Conservation (phyloP, 2,888 invertebrate species). For the Palloptera scutellata region DNA sequence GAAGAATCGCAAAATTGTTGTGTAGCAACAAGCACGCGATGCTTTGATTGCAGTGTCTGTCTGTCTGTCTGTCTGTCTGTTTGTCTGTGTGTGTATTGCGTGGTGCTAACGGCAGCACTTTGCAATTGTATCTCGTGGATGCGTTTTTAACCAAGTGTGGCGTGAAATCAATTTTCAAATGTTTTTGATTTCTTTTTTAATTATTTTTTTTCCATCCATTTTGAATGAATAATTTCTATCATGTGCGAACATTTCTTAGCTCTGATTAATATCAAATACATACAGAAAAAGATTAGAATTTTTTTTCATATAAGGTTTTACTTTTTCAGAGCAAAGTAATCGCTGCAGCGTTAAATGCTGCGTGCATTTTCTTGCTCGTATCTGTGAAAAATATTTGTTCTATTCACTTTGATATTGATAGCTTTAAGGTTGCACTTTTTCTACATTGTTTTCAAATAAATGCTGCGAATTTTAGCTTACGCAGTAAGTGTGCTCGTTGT, state of each 20-base stretch:
- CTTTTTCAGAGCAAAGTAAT: conserved; percentile 21
- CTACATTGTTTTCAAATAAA: background rate
- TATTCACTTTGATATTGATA: conserved; percentile 8
- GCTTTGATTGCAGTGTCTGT: conserved; percentile 1
- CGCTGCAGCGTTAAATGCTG: conserved; percentile 24
- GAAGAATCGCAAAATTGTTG: background rate
- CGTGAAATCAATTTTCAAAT: conserved; percentile 22
- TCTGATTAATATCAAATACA: conserved; percentile 23
- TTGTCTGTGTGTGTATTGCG: background rate
- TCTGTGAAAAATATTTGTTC: background rate
- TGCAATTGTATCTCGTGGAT: conserved; percentile 14
- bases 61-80: no score
- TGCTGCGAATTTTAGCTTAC: no score
- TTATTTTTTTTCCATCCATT: background rate
- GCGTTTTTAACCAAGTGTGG: conserved; percentile 22
- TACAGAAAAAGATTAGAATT: background rate
- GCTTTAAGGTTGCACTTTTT: conserved; percentile 4
- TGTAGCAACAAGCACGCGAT: background rate
- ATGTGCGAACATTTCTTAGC: conserved; percentile 22
- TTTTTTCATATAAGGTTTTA: conserved; percentile 7
- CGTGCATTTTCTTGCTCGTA: conserved; percentile 6
- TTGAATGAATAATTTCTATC: background rate
- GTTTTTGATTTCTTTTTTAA: background rate
- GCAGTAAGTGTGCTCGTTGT: no score
- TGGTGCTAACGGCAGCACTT: background rate